Evolutionary conservation across 2,797 vertebrate genomes (phyloP).

Genomic region (Cryptoblepharus egeriae): DNA sequence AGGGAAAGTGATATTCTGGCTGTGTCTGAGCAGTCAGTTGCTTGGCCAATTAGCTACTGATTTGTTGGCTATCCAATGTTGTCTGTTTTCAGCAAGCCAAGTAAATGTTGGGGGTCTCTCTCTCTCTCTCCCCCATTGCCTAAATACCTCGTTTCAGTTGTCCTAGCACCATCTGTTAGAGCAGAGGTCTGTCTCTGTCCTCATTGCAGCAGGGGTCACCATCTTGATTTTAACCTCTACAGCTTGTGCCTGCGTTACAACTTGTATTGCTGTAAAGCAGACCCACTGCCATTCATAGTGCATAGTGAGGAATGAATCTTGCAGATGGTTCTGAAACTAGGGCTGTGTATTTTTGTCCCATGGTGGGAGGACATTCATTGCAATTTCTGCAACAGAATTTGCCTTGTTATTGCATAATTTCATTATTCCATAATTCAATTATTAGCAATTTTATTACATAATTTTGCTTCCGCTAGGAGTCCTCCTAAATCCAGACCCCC

Average conservation of each 20-base stretch:
- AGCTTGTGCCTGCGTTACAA: not conserved
- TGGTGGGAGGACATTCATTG: not conserved
- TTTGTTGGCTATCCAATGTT: not conserved
- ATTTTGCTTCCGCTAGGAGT: no score
- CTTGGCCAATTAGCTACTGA: not conserved
- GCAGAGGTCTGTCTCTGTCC: not conserved
- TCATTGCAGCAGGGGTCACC: not conserved
- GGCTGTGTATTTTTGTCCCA: not conserved
- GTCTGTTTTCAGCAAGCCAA: not conserved
- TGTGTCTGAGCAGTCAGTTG: not conserved
- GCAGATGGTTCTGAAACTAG: not conserved
- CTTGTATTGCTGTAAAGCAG: not conserved
- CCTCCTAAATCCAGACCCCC: no score
- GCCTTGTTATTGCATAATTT: not conserved
- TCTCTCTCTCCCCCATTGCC: not conserved
- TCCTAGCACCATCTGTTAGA: not conserved
- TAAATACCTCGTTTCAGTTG: not conserved
- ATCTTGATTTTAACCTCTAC: not conserved
- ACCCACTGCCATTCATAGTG: no score
- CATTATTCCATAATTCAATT: not conserved
- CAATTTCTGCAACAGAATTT: not conserved
- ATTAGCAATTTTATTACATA: no score
- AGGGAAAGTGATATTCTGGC: not conserved
- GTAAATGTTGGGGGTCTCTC: not conserved
- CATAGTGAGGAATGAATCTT: not conserved